These are phyloP conservation scores for Laterallus jamaicensis DNA, from an alignment of 2,113 vertebrate species.

Conservation along the genomic window DNA sequence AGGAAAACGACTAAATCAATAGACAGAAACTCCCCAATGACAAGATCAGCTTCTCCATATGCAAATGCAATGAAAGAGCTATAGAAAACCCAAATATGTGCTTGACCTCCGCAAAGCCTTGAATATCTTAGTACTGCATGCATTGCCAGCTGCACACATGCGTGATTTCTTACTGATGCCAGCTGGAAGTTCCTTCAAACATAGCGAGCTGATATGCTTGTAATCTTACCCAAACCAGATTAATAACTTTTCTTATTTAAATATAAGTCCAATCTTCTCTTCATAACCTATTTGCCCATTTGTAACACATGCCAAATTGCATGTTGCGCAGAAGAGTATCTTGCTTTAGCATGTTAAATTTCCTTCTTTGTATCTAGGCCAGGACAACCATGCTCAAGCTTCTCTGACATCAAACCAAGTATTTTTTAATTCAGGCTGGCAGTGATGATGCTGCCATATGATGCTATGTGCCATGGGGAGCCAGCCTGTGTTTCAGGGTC, in stretches of 20 bases:
- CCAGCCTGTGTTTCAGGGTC: not conserved
- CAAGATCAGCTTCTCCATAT: not conserved
- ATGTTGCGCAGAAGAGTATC: not conserved
- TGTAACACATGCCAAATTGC: not conserved
- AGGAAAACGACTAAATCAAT: not conserved
- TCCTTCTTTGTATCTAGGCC: not conserved
- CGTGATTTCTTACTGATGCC: not conserved
- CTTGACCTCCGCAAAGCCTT: not conserved
- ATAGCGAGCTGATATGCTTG: not conserved
- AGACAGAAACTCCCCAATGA: not conserved
- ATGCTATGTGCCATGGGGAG: not conserved
- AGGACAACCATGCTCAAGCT: rapidly evolving
- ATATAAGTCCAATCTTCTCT: not conserved
- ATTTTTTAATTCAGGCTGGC: not conserved
- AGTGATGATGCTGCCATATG: rapidly evolving
- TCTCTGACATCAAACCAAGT: not conserved
- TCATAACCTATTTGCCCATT: not conserved
- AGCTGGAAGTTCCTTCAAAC: not conserved
- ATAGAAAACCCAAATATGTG: not conserved
- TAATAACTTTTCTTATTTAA: not conserved
- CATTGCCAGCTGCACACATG: not conserved
- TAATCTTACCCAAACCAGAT: not conserved
- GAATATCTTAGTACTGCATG: not conserved
- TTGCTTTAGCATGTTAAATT: not conserved
- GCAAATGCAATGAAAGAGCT: not conserved